Base-by-base conservation (phyloP, 1,140 invertebrate genomes). In the Dendroctonus ponderosae region DNA sequence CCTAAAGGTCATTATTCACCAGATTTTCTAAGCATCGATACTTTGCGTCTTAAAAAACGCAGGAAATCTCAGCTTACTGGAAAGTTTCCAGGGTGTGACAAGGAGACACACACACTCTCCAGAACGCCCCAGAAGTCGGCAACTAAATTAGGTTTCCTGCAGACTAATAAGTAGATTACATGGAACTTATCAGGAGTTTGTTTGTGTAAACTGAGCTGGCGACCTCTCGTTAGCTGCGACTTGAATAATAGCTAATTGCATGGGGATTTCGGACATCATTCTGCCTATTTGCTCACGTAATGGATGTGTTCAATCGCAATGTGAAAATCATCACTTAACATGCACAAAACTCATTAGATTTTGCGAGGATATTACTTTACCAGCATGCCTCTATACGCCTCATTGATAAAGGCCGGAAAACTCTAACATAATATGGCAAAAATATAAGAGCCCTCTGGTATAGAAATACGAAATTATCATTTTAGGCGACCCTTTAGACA, bases 391-490 rank as follows among this genome's bases (percentile, higher is more conserved):
- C 26, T 26, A 26, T 26, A 26, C 26, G 26, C 26, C 26, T 26
- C 26, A 26, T 26, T 3, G 26, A 26, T 26, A 26, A 26, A 26
- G 26, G 26, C 26, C 26, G 26, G 26, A 26, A 26, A 26, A 26
- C 26, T 3, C 26, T 26, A 26, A 26, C 26, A 26, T 26, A 26
- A 26, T 26, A 26, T 26, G 26, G 26, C 26, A 26, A 26, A 26
- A 26, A 26, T 26, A 26, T 26, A 26, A 26, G 26, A 26, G 26
- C 26, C 50, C 11, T 15, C 50, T 51, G 11, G 5, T 51, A 51
- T 15, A n/a, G 50, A 51, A 51, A 51, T 8, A 51, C 14, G 50
- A 51, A 51, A 51, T 51, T 51, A 15, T 51, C 50, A 51, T 51
- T 51, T 51, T 51, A 11, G 8, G n/a, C 14, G 50, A 51, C n/a